Percentiles rank a stretch among this genome's conserved stretches.
Evolutionary conservation across 1,140 invertebrate genomes (phyloP).

Genomic region (Meteorus sp.): DNA sequence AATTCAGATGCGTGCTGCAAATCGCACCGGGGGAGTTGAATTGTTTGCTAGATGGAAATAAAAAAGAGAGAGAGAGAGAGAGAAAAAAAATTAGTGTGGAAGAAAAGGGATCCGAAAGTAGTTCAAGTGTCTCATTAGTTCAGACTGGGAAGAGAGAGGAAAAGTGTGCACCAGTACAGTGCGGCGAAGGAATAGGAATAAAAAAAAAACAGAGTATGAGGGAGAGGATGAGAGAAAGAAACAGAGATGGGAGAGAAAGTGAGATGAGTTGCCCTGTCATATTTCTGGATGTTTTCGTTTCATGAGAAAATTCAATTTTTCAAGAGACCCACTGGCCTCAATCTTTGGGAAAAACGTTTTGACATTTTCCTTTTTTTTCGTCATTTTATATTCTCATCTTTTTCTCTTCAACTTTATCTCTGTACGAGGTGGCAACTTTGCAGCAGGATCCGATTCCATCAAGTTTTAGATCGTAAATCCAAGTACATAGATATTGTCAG

Average conservation of each 20-base stretch:
- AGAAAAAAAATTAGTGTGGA: slow-evolving; percentile 14
- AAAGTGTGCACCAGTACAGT: too few species aligned
- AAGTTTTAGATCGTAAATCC: not conserved
- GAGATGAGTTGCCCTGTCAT: not conserved
- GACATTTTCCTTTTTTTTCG: too few species aligned
- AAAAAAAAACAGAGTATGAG: not conserved
- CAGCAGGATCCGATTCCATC: too few species aligned
- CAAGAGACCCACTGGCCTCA: slow-evolving; percentile 3
- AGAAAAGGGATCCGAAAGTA: slow-evolving; percentile 28
- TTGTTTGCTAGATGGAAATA: slow-evolving; percentile 21
- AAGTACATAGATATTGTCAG: too few species aligned
- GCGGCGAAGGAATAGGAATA: not conserved
- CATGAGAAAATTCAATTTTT: slow-evolving; percentile 13
- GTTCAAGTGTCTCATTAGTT: slow-evolving; percentile 35
- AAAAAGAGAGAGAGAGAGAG: not conserved
- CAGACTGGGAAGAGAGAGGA: slow-evolving; percentile 4
- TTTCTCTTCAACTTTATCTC: too few species aligned
- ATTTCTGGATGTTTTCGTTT: slow-evolving; percentile 11
- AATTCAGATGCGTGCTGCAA: slow-evolving; percentile 16
- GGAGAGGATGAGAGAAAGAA: not conserved
- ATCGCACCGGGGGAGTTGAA: slow-evolving; percentile 11
- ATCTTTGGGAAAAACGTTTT: slow-evolving; percentile 6
- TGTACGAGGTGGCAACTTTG: too few species aligned
- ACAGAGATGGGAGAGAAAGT: too few species aligned
- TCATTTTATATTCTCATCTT: too few species aligned